Conservation (phyloP, 2,113 vertebrate species). For the Perognathus longimembris region DNA sequence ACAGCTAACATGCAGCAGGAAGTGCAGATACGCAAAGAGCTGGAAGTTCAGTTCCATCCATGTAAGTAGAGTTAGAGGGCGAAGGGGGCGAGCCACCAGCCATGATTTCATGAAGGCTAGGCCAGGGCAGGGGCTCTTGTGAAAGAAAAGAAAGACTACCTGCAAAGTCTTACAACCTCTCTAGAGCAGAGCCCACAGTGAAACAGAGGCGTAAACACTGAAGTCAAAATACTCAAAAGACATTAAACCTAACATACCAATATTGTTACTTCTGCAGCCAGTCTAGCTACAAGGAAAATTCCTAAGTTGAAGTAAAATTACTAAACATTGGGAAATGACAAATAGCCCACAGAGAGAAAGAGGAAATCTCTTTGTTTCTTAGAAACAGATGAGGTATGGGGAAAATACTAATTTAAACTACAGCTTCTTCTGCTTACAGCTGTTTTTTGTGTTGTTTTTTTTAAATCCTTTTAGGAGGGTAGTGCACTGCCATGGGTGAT, state of each 20-base stretch:
- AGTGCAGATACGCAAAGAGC: conserved; percentile 39
- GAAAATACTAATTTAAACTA: conserved; percentile 38
- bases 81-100: background rate
- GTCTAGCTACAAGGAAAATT: conserved; percentile 44
- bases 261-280: conserved; percentile 15
- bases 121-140: conserved; percentile 8
- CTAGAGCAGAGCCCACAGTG: background rate
- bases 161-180: background rate
- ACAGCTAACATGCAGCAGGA: conserved; percentile 5
- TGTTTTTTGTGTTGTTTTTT: background rate
- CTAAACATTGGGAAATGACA: background rate
- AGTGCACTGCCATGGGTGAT: background rate
- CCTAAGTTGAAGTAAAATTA: conserved; percentile 20
- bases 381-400: background rate
- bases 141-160: background rate
- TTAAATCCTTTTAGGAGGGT: background rate
- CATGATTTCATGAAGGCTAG: conserved; percentile 3
- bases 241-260: background rate
- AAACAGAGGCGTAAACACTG: background rate
- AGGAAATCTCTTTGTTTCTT: conserved; percentile 48
- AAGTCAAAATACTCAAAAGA: conserved; percentile 42
- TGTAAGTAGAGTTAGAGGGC: background rate
- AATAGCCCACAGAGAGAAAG: background rate
- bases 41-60: conserved; percentile 4
- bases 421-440: background rate